Evolutionary conservation across 2,888 invertebrate genomes (phyloP), one percentile per base, ranked within the genome.

Genomic region (Piscicola geometra): DNA sequence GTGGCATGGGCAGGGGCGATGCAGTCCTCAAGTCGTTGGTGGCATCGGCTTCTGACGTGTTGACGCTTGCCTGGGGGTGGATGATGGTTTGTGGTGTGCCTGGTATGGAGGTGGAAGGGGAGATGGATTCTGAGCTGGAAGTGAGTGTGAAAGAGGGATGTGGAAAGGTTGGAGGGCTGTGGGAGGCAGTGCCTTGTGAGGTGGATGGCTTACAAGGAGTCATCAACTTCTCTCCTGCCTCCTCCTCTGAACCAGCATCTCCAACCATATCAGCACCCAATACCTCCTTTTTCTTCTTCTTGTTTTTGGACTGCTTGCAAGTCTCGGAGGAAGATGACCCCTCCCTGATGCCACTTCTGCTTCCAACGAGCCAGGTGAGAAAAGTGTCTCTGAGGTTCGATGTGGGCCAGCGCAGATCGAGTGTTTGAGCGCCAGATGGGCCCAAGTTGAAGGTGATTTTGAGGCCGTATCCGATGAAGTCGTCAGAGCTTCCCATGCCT

Each of bases 381-480:
- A 80, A 78, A 15, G 60, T 52, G 35, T 79, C 78, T 15, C 80
- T 50, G 76, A 77, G 69, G 3, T 77, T 78, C 1, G 79, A 78
- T 1, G 79, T 79, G 18, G 79, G 76, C 64, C 80, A 77, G 21
- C 79, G 70, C 18, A 80, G 67, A 69, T 80, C 80, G 32, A 79
- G 66, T 32, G 69, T 70, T 66, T 78, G 79, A 2, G 41, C 47
- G 30, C 76, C 78, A 1, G 33, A 30, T 50, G 71, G 67, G 15
- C 77, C 77, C n/a, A 80, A 52, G 52, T 78, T 76, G 71, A 80
- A 78, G 3, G 71, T 72, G 35, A 80, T 64, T 35, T 75, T 75
- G 1, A 80, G 77, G 5, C 80, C 80, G 41, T 76, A 80, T 1
- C 80, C 80, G 32, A 80, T 77, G 73, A 80, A 80, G 33, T 76